These are phyloP conservation scores for Alloscopus bannaensis DNA, from an alignment of 2,888 invertebrate species.

Conservation along the genomic window DNA sequence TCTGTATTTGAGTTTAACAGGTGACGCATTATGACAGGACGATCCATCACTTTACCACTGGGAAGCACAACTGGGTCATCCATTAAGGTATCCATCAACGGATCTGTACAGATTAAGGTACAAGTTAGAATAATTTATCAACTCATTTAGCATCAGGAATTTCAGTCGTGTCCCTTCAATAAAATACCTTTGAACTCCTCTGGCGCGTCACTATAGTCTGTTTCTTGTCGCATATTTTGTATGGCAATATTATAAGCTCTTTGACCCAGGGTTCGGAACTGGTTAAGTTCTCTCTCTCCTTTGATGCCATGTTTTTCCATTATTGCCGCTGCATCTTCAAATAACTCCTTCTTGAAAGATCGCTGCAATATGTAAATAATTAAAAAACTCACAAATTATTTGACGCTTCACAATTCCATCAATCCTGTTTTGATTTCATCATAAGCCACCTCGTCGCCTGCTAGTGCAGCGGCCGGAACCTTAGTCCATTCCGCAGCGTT, in stretches of 20 bases:
- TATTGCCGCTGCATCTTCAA: conserved; percentile 91
- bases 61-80: conserved; percentile 95
- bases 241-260: conserved; percentile 84
- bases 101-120: conserved; percentile 79
- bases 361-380: conserved; percentile 79
- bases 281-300: conserved; percentile 88
- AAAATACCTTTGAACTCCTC: conserved; percentile 88
- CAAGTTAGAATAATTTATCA: conserved; percentile 7
- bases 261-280: conserved; percentile 86
- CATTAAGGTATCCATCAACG: conserved; percentile 98
- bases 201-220: conserved; percentile 96
- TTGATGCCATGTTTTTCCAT: conserved; percentile 90
- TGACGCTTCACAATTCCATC: background rate
- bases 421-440: background rate
- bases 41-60: conserved; percentile 94
- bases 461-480: conserved; percentile 94
- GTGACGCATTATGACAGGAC: conserved; percentile 94
- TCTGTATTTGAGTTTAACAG: conserved; percentile 96
- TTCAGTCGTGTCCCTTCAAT: conserved; percentile 9
- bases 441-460: conserved; percentile 90
- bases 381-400: background rate
- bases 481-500: conserved; percentile 84
- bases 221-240: conserved; percentile 88
- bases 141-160: background rate
- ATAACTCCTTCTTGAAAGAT: conserved; percentile 94